Base-by-base conservation (phyloP, 2,888 invertebrate genomes). In the Zonitis immaculata region DNA sequence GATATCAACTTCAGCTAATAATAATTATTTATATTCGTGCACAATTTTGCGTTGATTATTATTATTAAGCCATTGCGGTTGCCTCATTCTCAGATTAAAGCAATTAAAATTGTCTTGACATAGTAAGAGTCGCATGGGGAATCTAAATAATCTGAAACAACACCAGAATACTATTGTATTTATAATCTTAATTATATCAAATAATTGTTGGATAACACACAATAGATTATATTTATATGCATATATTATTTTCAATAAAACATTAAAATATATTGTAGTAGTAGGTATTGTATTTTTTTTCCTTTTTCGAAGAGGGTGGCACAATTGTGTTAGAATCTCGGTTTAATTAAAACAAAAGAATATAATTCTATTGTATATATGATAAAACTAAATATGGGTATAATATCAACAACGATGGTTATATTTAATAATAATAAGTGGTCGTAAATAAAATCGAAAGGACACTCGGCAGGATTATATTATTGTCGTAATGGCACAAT, bases 71-170 rank as follows among this genome's bases (percentile, higher is more conserved):
- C 51, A 50, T n/a, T 57, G 45, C 52, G 51, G 47, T 55, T 49
- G 49, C 32, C 44, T 62, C 60, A 59, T 60, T 52, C 57, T 58
- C 52, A 62, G 62, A 62, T 59, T 64, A 61, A 58, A 57, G 61
- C 60, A 64, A 64, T 64, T 64, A 64, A 62, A 64, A 61, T 60
- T 60, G 54, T 57, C 52, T 56, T 47, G 57, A 62, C 59, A 54
- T 58, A 62, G 52, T 64, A 61, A 59, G 59, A 58, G 58, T 54
- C 61, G 54, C 61, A 44, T 28, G 25, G 62, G 62, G 62, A 59
- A 56, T 59, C 57, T 61, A 62, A 62, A 61, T 53, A 52, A 52
- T 27, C 30, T 43, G 14, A 18, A n/a, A 28, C 12, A 16, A 28
- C 5, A 22, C 20, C 45, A 28, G 27, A 1, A 26, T 30, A 30